These are phyloP conservation scores for Xiphorhynchus erythropygius DNA, from an alignment of 2,797 vertebrate genomes.

Conservation along the genomic window DNA sequence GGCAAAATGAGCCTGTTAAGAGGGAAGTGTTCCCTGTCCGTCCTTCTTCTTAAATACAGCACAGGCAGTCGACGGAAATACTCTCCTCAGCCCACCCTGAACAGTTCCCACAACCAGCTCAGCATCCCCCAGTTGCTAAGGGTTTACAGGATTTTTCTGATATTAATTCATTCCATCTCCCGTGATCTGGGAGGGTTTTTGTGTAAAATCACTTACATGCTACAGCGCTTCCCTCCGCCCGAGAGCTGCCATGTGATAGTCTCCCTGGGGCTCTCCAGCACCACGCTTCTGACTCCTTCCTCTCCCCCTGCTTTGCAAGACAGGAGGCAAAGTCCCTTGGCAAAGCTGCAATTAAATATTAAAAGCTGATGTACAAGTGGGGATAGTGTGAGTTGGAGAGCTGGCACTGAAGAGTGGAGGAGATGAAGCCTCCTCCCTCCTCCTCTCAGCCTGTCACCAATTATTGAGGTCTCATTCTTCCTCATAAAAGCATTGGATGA, in stretches of 20 bases:
- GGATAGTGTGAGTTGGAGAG: not conserved
- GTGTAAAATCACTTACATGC: constrained; percentile 63
- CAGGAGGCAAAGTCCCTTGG: constrained; percentile 62
- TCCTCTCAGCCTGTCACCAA: not conserved
- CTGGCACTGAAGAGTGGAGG: not conserved
- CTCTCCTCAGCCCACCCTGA: constrained; percentile 15
- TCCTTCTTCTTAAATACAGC: not conserved
- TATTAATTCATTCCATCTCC: constrained; percentile 41
- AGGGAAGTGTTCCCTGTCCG: not conserved
- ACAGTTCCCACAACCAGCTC: constrained; percentile 25
- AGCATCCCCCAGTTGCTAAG: not conserved
- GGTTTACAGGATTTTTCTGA: constrained; percentile 10
- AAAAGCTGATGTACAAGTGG: constrained; percentile 48
- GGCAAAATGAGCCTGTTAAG: not conserved
- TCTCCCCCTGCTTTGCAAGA: not conserved
- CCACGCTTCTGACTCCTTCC: not conserved
- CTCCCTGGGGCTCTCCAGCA: constrained; percentile 7
- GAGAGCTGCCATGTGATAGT: constrained; percentile 17
- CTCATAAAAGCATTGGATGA: not conserved
- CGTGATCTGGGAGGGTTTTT: constrained; percentile 11
- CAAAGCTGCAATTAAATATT: constrained; percentile 65
- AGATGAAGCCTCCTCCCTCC: not conserved
- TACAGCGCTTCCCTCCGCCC: constrained; percentile 14
- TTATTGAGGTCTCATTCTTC: not conserved
- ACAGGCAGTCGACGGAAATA: not conserved